These are phyloP conservation scores for Syngnathus typhle DNA, from an alignment of 2,113 vertebrate genomes.

Conservation along the genomic window DNA sequence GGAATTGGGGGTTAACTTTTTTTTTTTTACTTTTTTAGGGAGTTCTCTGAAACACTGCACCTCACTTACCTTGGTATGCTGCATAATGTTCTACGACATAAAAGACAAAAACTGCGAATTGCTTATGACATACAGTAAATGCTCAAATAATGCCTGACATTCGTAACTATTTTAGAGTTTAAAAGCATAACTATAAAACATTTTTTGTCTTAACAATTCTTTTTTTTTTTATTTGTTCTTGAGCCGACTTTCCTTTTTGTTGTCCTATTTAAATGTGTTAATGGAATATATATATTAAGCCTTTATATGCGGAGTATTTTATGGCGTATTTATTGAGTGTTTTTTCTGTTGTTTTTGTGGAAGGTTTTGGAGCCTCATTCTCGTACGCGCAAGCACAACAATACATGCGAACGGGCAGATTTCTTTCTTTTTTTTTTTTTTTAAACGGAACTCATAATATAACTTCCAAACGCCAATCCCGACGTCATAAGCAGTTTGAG, in stretches of 20 bases:
- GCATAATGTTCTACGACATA: slow-evolving; percentile 80
- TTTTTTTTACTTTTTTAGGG: slow-evolving; percentile 58
- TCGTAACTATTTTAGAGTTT: slow-evolving; percentile 74
- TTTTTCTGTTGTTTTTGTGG: slow-evolving; percentile 39
- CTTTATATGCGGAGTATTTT: slow-evolving; percentile 77
- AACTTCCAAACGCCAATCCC: not conserved
- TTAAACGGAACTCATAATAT: not conserved
- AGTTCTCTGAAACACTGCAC: slow-evolving; percentile 80
- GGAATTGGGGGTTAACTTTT: slow-evolving; percentile 15
- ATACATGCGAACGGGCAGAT: slow-evolving; percentile 26
- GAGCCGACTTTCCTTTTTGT: slow-evolving; percentile 70
- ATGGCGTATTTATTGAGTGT: slow-evolving; percentile 78
- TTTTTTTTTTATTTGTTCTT: slow-evolving; percentile 62
- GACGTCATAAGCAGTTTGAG: not conserved
- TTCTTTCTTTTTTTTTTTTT: not conserved
- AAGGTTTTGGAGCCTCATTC: slow-evolving; percentile 56
- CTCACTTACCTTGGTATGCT: slow-evolving; percentile 92
- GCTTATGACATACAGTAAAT: slow-evolving; percentile 64
- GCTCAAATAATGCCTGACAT: slow-evolving; percentile 81
- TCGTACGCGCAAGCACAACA: slow-evolving; percentile 68
- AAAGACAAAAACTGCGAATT: slow-evolving; percentile 73
- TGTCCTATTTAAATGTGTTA: slow-evolving; percentile 77
- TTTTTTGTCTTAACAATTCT: slow-evolving; percentile 77
- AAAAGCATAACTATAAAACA: slow-evolving; percentile 68
- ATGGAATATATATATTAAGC: slow-evolving; percentile 44